Conservation (phyloP, 2,113 vertebrate genomes). For the Melanotaenia duboulayi region DNA sequence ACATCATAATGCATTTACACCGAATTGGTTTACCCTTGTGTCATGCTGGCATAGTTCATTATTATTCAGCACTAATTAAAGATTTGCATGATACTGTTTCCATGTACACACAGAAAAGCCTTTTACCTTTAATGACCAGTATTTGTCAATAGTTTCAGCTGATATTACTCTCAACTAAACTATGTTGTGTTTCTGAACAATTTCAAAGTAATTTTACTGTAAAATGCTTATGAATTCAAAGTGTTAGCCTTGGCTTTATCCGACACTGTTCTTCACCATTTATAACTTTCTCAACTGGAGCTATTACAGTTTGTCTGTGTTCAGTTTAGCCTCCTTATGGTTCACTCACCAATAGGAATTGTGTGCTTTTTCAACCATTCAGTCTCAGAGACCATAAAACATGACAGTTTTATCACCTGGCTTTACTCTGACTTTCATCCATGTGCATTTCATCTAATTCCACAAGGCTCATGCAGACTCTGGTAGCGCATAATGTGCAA, state of each 20-base stretch:
- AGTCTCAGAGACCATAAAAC: constrained; percentile 5
- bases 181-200: neutral
- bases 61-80: neutral
- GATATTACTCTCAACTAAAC: neutral
- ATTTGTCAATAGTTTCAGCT: neutral
- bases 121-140: neutral
- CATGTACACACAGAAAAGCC: neutral
- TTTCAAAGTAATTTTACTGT: neutral
- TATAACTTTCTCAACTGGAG: neutral
- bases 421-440: neutral
- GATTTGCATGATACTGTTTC: neutral
- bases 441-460: constrained; percentile 7
- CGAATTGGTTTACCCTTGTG: neutral
- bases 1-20: neutral
- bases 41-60: neutral
- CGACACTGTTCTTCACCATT: no score
- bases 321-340: neutral
- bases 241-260: no score
- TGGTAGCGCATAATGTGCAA: neutral
- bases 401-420: neutral
- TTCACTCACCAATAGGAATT: neutral
- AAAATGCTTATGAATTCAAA: neutral
- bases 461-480: constrained; percentile 18
- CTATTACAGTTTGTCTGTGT: neutral
- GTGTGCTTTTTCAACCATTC: neutral